A percentile compares a stretch with the other conserved stretches of the same genome.
Evolutionary conservation across 2,888 invertebrate genomes (phyloP).

Genomic region (Drosophila borborema): DNA sequence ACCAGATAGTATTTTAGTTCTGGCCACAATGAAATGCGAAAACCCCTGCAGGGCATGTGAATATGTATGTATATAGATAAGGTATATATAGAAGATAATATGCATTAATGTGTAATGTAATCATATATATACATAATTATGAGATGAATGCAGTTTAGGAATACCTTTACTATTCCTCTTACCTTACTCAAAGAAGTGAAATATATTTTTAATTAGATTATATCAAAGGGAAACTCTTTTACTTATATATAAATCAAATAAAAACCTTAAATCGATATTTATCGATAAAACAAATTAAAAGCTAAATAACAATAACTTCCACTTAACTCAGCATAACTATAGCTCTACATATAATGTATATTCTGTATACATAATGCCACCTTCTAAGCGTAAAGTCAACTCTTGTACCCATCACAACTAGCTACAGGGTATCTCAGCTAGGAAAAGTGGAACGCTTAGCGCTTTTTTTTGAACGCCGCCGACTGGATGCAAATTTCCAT

Average conservation of each 20-base stretch:
- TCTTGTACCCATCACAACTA: not conserved
- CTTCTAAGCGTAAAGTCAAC: not conserved
- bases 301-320: not conserved
- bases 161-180: too few relatives aligned
- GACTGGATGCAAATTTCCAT: conserved; percentile 79
- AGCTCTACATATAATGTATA: too few relatives aligned
- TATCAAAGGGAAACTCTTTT: not conserved
- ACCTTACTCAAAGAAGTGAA: too few relatives aligned
- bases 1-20: conserved; percentile 5
- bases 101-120: not conserved
- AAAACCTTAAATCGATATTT: not conserved
- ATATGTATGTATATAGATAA: not conserved
- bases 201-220: not conserved
- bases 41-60: conserved; percentile 2
- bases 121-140: not conserved
- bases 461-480: conserved; percentile 65
- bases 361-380: too few relatives aligned
- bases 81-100: not conserved
- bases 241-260: too few relatives aligned
- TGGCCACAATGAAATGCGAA: conserved; percentile 20
- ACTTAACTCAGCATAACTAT: not conserved
- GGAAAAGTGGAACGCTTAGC: conserved; percentile 45
- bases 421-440: conserved; percentile 7
- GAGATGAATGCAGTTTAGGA: too few relatives aligned
- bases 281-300: not conserved